These are phyloP conservation scores for Mesorhabditis sp. DNA, from an alignment of 2,888 invertebrate species.

Conservation along the genomic window DNA sequence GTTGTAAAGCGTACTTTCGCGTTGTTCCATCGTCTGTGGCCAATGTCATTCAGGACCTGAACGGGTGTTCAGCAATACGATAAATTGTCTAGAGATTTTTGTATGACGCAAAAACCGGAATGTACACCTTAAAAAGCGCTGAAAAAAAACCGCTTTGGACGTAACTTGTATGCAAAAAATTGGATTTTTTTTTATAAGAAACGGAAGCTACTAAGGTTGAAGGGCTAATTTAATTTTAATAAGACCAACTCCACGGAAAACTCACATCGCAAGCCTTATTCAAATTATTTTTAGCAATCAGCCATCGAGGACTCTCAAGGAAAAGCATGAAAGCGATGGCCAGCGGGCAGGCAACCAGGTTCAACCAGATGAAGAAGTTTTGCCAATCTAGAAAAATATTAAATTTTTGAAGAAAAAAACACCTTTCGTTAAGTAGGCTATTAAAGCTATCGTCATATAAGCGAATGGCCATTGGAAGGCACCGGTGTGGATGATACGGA, in stretches of 20 bases:
- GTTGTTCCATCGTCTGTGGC: slow-evolving; percentile 52
- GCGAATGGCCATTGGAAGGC: slow-evolving; percentile 48
- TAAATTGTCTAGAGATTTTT: not conserved
- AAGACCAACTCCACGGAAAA: not conserved
- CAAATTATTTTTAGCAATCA: slow-evolving; percentile 41
- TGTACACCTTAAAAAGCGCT: not conserved
- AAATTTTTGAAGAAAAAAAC: not conserved
- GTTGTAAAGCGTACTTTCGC: slow-evolving; percentile 43
- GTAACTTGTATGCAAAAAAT: not conserved
- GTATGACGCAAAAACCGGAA: not conserved
- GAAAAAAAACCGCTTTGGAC: not conserved
- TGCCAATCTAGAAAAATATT: slow-evolving; percentile 38
- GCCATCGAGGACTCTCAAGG: slow-evolving; percentile 49
- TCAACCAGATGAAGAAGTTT: slow-evolving; percentile 51
- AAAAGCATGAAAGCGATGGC: slow-evolving; percentile 52
- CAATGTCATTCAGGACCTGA: slow-evolving; percentile 49
- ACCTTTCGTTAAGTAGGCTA: slow-evolving; percentile 42
- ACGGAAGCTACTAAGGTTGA: too few relatives aligned
- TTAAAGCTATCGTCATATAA: slow-evolving; percentile 48
- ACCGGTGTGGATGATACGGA: slow-evolving; percentile 39
- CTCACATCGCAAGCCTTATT: slow-evolving; percentile 44
- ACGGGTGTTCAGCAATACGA: not conserved
- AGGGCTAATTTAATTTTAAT: too few relatives aligned
- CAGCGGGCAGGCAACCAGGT: slow-evolving; percentile 45
- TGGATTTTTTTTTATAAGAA: too few relatives aligned